Base-by-base conservation (phyloP, 2,888 invertebrate genomes). In the Nycteola revayana region DNA sequence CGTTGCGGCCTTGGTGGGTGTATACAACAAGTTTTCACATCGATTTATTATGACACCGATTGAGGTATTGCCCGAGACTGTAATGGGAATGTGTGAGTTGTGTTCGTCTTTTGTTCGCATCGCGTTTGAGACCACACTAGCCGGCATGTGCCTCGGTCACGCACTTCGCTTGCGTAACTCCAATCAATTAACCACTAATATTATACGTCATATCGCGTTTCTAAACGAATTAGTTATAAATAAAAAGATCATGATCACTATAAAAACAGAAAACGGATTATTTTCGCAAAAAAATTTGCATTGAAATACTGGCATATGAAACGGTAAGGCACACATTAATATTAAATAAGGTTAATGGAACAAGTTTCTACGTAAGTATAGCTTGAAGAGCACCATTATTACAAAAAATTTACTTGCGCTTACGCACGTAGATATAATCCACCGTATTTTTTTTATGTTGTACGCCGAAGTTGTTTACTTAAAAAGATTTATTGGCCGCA, bases 1-100 rank as follows among this genome's bases (percentile, higher is more conserved):
- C 27, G 27, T 28, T 22, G 29, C 42, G 55, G 48, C 57, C 60
- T 58, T 58, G 50, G 36, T 43, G 28, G 30, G 32, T 27, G 26
- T 40, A 37, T 45, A 48, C 40, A 68, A 66, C 65, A 44, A 60
- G 71, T 66, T 71, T 66, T 57, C 58, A 60, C 58, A 55, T 58
- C 48, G 56, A 64, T 67, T 61, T 63, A 61, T 69, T 64, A 64
- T 66, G 63, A 63, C 58, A 60, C 41, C 47, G 44, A 45, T 43
- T 37, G 46, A 45, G 32, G 32, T 40, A 49, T 52, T 42, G 42
- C 35, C 29, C 25, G 21, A 21, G 50, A 44, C 28, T 29, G 37
- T 28, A 51, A 28, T 51, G 29, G 14, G 3, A 29, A 34, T 26
- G 45, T 25, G 33, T 33, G 22, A 42, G 31, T 24, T 17, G 4